Evolutionary conservation across 2,113 vertebrate species (phyloP).

Genomic region (Pterocles orientalis): DNA sequence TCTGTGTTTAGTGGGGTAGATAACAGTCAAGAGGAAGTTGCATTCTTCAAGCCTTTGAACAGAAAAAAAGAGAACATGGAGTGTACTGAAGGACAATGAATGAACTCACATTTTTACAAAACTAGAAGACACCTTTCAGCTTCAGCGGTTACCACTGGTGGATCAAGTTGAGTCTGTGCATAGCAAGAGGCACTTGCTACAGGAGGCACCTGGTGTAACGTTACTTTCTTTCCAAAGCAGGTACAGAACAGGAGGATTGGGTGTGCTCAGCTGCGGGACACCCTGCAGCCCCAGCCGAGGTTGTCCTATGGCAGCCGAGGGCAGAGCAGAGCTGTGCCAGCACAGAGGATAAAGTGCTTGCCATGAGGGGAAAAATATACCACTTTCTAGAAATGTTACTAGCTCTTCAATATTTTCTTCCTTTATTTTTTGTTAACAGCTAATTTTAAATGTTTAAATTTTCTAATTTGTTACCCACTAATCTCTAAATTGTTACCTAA

Average conservation of each 20-base stretch:
- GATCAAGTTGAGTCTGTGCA: neutral
- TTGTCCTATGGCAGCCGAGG: neutral
- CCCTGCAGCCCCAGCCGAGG: fast-evolving
- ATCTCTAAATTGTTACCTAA: neutral
- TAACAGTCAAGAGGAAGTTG: neutral
- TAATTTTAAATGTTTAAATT: neutral
- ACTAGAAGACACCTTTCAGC: neutral
- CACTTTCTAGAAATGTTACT: neutral
- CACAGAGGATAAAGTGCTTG: neutral
- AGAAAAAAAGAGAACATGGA: neutral
- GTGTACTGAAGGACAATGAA: neutral
- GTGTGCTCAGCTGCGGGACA: fast-evolving
- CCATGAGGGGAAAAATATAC: neutral
- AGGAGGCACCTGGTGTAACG: neutral
- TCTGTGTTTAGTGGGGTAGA: neutral
- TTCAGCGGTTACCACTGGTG: fast-evolving
- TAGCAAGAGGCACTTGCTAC: neutral
- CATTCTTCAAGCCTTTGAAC: neutral
- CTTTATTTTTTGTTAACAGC: neutral
- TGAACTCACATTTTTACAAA: neutral
- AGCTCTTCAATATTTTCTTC: neutral
- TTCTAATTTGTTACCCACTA: neutral
- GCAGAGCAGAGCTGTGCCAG: neutral
- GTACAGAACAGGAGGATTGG: neutral
- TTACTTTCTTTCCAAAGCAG: neutral